Base-by-base conservation (phyloP, 2,888 invertebrate species). In the Anoplius nigerrimus region DNA sequence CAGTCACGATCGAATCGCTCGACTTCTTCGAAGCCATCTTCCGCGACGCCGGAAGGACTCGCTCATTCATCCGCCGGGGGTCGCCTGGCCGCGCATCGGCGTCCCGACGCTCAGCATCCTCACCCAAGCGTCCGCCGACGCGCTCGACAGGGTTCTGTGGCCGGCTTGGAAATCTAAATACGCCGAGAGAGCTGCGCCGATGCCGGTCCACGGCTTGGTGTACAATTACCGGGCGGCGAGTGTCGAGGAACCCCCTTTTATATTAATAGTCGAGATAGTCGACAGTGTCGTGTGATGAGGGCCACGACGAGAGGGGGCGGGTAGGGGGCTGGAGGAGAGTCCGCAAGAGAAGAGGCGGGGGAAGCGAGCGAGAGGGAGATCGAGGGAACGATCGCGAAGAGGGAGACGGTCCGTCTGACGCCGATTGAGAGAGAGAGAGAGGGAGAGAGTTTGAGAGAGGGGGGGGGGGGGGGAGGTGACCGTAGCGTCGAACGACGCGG, bases 181-280 rank as follows among this genome's bases (percentile, higher is more conserved):
- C 83, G 78, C 82, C 81, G 83, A 83, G 71, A 76, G 71, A 71
- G 60, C 70, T 64, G 69, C 79, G 18, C 48, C 45, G 24, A 24
- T 24, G 73, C 62, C 84, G 79, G 48, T 48, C 18, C n/a, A 79
- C 81, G 82, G 75, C 83, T 77, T 77, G 78, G 78, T 74, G 81
- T 75, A 80, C 84, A 86, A 87, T 86, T 87, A 85, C 86, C 84
- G 82, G 79, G 81, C 79, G 82, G 83, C 74, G 79, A 88, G 88
- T 87, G 87, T 86, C 87, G 87, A 86, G 86, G 88, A 87, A 86
- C 86, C 87, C 87, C 82, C 82, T 86, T 87, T 86, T 86, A 87
- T 87, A 87, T 88, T 88, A 88, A 88, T 88, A 87, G 87, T 86
- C 84, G 82, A 84, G 85, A 78, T 78, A 79, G 78, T 69, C 82